Percentiles rank a stretch among this genome's conserved stretches.
Evolutionary conservation across 2,113 vertebrate species (phyloP).

Genomic region (Elaphurus davidianus): DNA sequence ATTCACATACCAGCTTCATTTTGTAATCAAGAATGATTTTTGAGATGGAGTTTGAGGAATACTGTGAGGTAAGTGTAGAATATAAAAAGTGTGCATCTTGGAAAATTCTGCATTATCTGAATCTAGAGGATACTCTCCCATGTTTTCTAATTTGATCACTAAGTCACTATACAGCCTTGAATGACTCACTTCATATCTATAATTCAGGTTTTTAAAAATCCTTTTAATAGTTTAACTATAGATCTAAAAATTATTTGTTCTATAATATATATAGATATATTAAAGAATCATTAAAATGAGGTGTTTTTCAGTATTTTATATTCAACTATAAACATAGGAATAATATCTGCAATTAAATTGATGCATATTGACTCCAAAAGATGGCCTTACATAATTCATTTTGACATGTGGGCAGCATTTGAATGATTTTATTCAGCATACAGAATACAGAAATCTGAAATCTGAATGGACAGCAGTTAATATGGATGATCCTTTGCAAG

Average conservation of each 20-base stretch:
- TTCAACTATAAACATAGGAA: background rate
- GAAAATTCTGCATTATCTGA: background rate
- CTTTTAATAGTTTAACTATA: background rate
- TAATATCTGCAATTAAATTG: background rate
- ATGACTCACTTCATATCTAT: background rate
- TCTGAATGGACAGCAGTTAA: background rate
- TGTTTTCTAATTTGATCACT: background rate
- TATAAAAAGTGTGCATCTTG: background rate
- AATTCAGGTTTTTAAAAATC: background rate
- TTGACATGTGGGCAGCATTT: background rate
- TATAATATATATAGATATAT: background rate
- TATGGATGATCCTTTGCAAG: background rate
- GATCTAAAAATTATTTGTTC: background rate
- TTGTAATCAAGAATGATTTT: background rate
- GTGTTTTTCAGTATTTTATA: background rate
- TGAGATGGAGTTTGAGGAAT: background rate
- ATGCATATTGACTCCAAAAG: background rate
- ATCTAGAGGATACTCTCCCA: background rate
- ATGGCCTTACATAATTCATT: background rate
- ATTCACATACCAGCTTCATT: background rate
- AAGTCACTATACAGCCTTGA: background rate
- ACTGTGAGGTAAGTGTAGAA: fast-evolving
- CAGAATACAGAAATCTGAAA: background rate
- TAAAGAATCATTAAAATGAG: background rate
- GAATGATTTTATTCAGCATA: background rate